Evolutionary conservation across 2,888 invertebrate species (phyloP), one percentile per base, ranked within the genome.

Genomic region (Phyllotreta cruciferae): DNA sequence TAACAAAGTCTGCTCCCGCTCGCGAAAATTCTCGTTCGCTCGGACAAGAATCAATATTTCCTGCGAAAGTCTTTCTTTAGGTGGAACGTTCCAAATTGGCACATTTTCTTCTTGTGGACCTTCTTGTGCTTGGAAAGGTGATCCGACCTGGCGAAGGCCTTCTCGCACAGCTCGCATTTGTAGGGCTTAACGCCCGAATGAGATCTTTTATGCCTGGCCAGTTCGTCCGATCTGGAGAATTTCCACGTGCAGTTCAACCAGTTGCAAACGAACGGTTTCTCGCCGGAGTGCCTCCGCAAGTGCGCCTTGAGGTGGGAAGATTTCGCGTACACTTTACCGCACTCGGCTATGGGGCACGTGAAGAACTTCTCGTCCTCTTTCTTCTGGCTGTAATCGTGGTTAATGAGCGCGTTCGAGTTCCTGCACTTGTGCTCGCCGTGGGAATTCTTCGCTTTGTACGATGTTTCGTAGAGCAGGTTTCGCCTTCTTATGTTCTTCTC

Each of bases 171-270:
- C 62, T 87, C 85, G 80, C 97, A 98, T 63, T 90, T 87, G 81
- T 97, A 97, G 0, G 97, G 97, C 80, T 96, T 96, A 66, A 95
- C 87, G 0, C 97, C 97, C 0, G 95, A 95, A 81, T 97, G 97
- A n/a, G 95, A 96, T 68, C 97, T 87, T 57, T 92, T 88, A 79
- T 97, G 97, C 13, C 97, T 86, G 1, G 96, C 94, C 69, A 97
- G 82, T 81, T 97, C 97, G 79, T 97, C 97, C 0, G 96, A 96
- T 62, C 97, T 86, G 11, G 96, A 96, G 83, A 97, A 97, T 71
- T 91, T 86, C 96, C 96, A 97, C 37, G 88, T 88, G 80, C 96
- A 97, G 45, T 90, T 92, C 3, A 75, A 73, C 86, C 86, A 86
- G 63, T 84, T 85, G 73, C 86, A 86, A 0, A 82, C 82, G 68